Evolutionary conservation across 1,140 invertebrate species (phyloP), one percentile per base, ranked within the genome.

Genomic region (Eupeodes corollae): DNA sequence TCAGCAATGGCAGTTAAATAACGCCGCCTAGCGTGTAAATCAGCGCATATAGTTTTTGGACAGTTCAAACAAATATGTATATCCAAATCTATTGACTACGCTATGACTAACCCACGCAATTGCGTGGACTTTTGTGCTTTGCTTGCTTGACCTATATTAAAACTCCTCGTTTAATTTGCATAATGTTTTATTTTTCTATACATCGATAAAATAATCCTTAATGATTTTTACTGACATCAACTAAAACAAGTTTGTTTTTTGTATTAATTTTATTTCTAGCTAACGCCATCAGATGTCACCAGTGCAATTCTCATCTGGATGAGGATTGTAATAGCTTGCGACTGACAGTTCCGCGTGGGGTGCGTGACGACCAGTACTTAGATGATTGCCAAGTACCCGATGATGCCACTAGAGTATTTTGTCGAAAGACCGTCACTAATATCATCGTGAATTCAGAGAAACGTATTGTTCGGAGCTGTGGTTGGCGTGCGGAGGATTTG

Each of bases 241-340:
- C 13, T 37, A 37, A 37, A 37, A 37, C 6, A 37, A 5, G 3
- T 11, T 42, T 47, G 32, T 46, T 31, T 14, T n/a, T 32, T 32
- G 32, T 43, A n/a, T n/a, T n/a, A n/a, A n/a, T n/a, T n/a, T n/a
- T 14, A 9, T 32, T 39, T 40, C 13, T 59, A 84, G 82, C 75
- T 50, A 68, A 68, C 52, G 72, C 78, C 26, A 72, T 88, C 55
- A 69, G 75, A 46, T 90, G 86, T 61, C 88, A 79, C 68, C 78
- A 85, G 51, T 90, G 86, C 65, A 89, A 88, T 69, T 87, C 84
- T 54, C 78, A 83, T 56, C 76, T 76, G 41, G 81, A 88, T 58
- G 79, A 78, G 34, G 72, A 79, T 47, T 89, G 87, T 59, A 68
- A 73, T 9, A 69, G 75, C 6, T 44, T 63, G 14, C 10, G 58